Conservation (phyloP, 2,888 invertebrate species). For the Quadroppia sp. region DNA sequence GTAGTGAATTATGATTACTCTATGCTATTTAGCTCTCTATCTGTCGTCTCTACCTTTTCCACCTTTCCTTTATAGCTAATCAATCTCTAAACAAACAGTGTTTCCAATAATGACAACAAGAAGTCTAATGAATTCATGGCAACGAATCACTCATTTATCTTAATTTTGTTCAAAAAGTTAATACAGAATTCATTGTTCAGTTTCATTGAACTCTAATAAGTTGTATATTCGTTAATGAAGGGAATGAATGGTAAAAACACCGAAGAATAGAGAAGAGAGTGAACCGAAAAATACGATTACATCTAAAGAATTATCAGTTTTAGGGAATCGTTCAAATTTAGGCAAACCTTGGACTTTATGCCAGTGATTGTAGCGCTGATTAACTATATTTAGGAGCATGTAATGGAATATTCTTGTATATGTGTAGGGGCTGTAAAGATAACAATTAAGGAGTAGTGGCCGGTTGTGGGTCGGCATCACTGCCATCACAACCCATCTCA, state of each 20-base stretch:
- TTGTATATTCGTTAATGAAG: conserved; percentile 18
- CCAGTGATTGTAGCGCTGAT: conserved; percentile 1
- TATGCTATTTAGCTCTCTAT: background rate
- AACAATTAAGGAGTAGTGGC: conserved; percentile 20
- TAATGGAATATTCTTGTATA: conserved; percentile 36
- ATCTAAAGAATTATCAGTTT: conserved; percentile 22
- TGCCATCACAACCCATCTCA: background rate
- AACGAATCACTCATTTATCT: background rate
- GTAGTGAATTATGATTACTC: background rate
- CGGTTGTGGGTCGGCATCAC: background rate
- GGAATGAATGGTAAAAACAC: background rate
- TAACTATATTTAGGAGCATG: conserved; percentile 19
- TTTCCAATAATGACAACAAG: conserved; percentile 15
- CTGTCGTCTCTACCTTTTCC: background rate
- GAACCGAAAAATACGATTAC: conserved; percentile 11
- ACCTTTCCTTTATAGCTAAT: background rate
- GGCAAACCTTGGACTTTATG: conserved; percentile 9
- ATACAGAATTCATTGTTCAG: background rate
- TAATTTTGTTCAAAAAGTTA: background rate
- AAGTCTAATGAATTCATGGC: conserved; percentile 10
- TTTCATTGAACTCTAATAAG: conserved; percentile 23
- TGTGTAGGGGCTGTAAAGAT: background rate
- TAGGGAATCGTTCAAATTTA: conserved; percentile 19
- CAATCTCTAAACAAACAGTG: conserved; percentile 13
- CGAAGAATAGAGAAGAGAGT: background rate